phyloP scores from a whole-genome alignment of 2,888 invertebrate genomes.

The Aporophyla lueneburgensis region DNA sequence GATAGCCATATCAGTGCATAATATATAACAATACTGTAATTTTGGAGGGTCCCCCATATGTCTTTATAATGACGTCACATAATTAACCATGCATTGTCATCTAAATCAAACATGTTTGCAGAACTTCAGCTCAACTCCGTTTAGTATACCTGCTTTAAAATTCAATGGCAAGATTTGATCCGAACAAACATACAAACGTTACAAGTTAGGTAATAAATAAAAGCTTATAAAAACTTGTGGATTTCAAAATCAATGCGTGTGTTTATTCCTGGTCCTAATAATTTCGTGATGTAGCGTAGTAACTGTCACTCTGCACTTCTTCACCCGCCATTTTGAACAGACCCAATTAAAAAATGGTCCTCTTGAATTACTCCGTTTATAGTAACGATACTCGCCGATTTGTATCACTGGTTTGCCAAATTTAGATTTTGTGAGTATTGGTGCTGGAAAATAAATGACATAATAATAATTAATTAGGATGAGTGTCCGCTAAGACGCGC shows the following conservation, averaged over 20 bases:
- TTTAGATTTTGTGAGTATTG: slow-evolving; percentile 65
- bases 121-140: no score
- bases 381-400: slow-evolving; percentile 70
- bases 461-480: not conserved
- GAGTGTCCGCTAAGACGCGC: not conserved
- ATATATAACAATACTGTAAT: no score
- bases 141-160: no score
- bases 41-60: no score
- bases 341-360: slow-evolving; percentile 65
- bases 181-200: no score
- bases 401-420: slow-evolving; percentile 72
- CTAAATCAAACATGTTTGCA: no score
- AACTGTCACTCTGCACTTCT: slow-evolving; percentile 67
- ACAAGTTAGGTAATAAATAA: no score
- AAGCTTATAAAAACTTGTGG: not conserved
- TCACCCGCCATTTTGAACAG: slow-evolving; percentile 58
- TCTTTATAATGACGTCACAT: no score
- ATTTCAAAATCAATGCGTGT: slow-evolving; percentile 63
- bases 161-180: no score
- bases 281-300: slow-evolving; percentile 66
- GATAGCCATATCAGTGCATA: no score
- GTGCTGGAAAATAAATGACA: slow-evolving; percentile 21
- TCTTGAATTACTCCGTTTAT: slow-evolving; percentile 59
- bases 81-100: no score
- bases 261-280: slow-evolving; percentile 64